Evolutionary conservation across 1,140 invertebrate species (phyloP).

Genomic region (Neodiprion fabricii): DNA sequence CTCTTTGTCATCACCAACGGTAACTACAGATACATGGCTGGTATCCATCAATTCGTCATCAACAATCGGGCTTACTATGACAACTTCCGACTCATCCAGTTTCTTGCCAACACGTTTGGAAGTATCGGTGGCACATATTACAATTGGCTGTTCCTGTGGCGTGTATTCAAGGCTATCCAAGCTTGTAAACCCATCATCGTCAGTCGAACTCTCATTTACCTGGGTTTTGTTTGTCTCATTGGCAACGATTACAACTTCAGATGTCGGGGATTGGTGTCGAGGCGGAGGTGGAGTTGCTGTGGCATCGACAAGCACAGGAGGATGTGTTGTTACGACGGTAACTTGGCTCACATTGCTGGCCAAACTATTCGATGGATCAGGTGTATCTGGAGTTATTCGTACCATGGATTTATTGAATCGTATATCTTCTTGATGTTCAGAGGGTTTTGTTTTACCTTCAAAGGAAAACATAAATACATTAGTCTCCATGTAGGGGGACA

Average conservation of each 20-base stretch:
- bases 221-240: slow-evolving; percentile 77
- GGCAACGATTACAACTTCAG: slow-evolving; percentile 79
- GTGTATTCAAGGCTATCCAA: slow-evolving; percentile 76
- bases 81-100: slow-evolving; percentile 82
- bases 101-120: slow-evolving; percentile 63
- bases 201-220: slow-evolving; percentile 70
- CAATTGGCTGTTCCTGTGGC: slow-evolving; percentile 61
- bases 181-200: slow-evolving; percentile 74
- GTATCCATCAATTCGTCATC: slow-evolving; percentile 66
- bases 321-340: slow-evolving; percentile 81
- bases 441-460: slow-evolving; percentile 35
- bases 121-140: slow-evolving; percentile 43
- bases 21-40: slow-evolving; percentile 89
- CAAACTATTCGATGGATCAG: slow-evolving; percentile 71
- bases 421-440: slow-evolving; percentile 39
- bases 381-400: slow-evolving; percentile 63
- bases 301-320: slow-evolving; percentile 73
- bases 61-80: slow-evolving; percentile 73
- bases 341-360: slow-evolving; percentile 76
- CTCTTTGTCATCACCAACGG: slow-evolving; percentile 80
- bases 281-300: slow-evolving; percentile 51
- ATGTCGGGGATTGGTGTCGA: slow-evolving; percentile 50
- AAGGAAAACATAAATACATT: slow-evolving; percentile 17
- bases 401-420: slow-evolving; percentile 66
- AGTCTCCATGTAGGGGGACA: too few species aligned